Base-by-base conservation (phyloP, 2,797 vertebrate genomes). In the Sebastes umbrosus region DNA sequence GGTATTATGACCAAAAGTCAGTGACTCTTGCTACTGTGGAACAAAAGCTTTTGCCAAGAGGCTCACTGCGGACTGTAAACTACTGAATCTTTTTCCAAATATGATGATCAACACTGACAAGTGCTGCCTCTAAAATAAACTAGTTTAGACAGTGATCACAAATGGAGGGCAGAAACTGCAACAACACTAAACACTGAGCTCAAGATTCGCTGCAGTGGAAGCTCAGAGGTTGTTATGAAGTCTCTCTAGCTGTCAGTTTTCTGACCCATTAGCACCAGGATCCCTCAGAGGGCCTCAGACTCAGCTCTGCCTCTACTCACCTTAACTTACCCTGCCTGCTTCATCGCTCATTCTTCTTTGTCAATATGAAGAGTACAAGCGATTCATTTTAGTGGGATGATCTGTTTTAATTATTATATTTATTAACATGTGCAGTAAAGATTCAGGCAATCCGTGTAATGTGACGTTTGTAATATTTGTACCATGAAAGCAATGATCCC, bases 191-290 rank as follows among this genome's bases (percentile, higher is more conserved):
- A 69, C 27, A 32, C 59, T 46, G 25, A 67, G 75, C n/a, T 65
- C 25, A 4, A 9, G 34, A 57, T 73, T 22, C 34, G 39, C 46
- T 69, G 52, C 72, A 36, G 8, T 25, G 5, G 20, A 64, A 73
- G 24, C 69, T 54, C 13, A 70, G 62, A 79, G 60, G 50, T 60
- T 73, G 29, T 69, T 75, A 16, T 39, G 59, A 62, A 69, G 69
- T 63, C 62, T 75, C 79, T 73, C 29, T n/a, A 50, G 69, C 82
- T 68, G 77, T 85, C n/a, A 75, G 50, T 31, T 76, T 73, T 59
- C 68, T 76, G 54, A 77, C 43, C 70, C 62, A 18, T 84, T 39
- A 75, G 31, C 78, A 65, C 22, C 50, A 16, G 63, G n/a, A 66
- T 70, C 76, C 82, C 64, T 76, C 55, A 29, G 68, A 83, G 32